phyloP scores from a whole-genome alignment of 2,797 vertebrate species.

The Chrysolophus pictus region DNA sequence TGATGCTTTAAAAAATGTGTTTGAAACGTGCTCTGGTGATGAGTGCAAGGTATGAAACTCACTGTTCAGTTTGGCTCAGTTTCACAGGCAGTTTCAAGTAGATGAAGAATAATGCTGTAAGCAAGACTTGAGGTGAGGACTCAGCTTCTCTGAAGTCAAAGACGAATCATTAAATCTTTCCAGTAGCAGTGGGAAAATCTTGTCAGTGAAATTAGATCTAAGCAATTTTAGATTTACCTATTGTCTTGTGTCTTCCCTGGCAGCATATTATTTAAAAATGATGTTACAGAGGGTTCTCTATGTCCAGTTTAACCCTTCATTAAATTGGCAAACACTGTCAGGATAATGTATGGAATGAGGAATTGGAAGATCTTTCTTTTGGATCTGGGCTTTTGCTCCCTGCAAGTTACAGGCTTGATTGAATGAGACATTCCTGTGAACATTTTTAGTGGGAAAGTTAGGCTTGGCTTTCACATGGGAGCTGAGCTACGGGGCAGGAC shows the following conservation, averaged over 20 bases:
- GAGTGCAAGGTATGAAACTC: not conserved
- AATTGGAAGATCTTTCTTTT: not conserved
- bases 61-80: not conserved
- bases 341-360: not conserved
- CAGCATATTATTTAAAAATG: not conserved
- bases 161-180: conserved; percentile 4
- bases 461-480: not conserved
- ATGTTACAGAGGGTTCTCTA: not conserved
- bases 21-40: not conserved
- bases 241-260: not conserved
- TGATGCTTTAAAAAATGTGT: not conserved
- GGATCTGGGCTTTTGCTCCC: not conserved
- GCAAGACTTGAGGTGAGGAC: not conserved
- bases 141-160: conserved; percentile 1
- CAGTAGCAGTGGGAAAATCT: not conserved
- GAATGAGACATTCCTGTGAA: not conserved
- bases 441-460: not conserved
- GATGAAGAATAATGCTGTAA: not conserved
- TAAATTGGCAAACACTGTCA: not conserved
- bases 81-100: not conserved
- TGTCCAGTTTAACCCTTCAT: not conserved
- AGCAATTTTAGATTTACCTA: not conserved
- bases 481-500: not conserved
- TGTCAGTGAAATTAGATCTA: not conserved
- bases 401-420: not conserved